These are phyloP conservation scores for Eurystomus glaucurus DNA, from an alignment of 2,797 vertebrate genomes.

Conservation along the genomic window DNA sequence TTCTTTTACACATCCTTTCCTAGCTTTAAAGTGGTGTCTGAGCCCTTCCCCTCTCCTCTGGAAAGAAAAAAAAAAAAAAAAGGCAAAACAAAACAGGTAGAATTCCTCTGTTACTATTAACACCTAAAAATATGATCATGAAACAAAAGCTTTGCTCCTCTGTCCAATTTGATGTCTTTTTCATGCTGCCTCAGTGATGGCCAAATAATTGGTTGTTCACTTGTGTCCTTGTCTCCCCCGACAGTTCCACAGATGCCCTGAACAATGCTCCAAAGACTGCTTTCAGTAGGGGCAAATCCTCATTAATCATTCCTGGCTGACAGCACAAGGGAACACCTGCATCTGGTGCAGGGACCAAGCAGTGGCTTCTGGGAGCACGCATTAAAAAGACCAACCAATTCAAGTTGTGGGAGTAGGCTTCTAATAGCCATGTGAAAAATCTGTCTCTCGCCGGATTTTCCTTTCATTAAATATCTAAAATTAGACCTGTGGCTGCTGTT, in stretches of 20 bases:
- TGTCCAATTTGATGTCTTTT: slow-evolving; percentile 89
- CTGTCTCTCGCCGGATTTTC: slow-evolving; percentile 49
- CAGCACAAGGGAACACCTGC: slow-evolving; percentile 89
- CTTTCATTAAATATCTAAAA: slow-evolving; percentile 79
- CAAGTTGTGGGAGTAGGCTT: slow-evolving; percentile 74
- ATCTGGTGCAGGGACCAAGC: slow-evolving; percentile 84
- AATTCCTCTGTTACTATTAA: slow-evolving; percentile 76
- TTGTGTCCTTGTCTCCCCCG: slow-evolving; percentile 90
- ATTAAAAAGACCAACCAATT: slow-evolving; percentile 77
- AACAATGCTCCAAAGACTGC: slow-evolving; percentile 89
- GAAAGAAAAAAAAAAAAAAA: not conserved
- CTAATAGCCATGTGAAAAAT: slow-evolving; percentile 77
- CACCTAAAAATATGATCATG: slow-evolving; percentile 81
- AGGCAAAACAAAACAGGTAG: slow-evolving; percentile 57
- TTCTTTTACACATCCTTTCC: not conserved
- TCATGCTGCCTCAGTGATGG: slow-evolving; percentile 88
- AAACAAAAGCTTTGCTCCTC: slow-evolving; percentile 86
- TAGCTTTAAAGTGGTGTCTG: slow-evolving; percentile 31
- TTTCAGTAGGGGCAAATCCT: slow-evolving; percentile 89
- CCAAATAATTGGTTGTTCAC: slow-evolving; percentile 92
- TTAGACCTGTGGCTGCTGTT: slow-evolving; percentile 73
- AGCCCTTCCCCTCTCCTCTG: not conserved
- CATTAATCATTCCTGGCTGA: slow-evolving; percentile 91
- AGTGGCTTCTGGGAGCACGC: slow-evolving; percentile 70
- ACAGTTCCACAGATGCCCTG: slow-evolving; percentile 90